Evolutionary conservation across 2,113 vertebrate genomes (phyloP).

Genomic region (Trogon melanurus): DNA sequence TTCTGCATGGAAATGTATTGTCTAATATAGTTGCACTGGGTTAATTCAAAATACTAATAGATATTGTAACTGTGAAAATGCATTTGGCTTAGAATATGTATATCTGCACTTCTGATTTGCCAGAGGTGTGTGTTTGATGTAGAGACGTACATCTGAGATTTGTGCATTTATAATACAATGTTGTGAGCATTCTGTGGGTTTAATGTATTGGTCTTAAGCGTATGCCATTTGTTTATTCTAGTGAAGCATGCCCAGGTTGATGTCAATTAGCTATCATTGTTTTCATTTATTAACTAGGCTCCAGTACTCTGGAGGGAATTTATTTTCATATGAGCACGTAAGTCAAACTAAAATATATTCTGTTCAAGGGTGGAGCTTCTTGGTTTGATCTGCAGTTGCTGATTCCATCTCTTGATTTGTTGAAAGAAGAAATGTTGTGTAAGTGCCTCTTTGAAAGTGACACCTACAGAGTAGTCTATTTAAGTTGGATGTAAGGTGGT

Average conservation of each 20-base stretch:
- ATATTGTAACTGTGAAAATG: not conserved
- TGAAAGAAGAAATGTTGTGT: not conserved
- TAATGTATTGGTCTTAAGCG: not conserved
- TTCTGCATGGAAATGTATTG: not conserved
- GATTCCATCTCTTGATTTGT: not conserved
- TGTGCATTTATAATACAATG: not conserved
- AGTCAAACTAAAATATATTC: not conserved
- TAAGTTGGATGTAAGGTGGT: not conserved
- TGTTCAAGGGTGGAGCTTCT: not conserved
- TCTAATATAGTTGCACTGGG: not conserved
- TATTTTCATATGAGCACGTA: not conserved
- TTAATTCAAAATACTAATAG: not conserved
- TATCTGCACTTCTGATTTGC: not conserved
- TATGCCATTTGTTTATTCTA: not conserved
- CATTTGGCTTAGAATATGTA: not conserved
- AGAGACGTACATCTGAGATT: not conserved
- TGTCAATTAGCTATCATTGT: not conserved
- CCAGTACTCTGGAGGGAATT: not conserved
- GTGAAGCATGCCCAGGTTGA: not conserved
- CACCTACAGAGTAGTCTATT: not conserved
- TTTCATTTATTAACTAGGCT: not conserved
- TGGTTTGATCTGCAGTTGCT: not conserved
- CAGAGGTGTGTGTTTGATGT: not conserved
- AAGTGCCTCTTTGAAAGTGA: not conserved
- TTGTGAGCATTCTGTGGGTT: not conserved